These are phyloP conservation scores for Gymnoscopelus braueri DNA, from an alignment of 2,797 vertebrate genomes.

Conservation along the genomic window DNA sequence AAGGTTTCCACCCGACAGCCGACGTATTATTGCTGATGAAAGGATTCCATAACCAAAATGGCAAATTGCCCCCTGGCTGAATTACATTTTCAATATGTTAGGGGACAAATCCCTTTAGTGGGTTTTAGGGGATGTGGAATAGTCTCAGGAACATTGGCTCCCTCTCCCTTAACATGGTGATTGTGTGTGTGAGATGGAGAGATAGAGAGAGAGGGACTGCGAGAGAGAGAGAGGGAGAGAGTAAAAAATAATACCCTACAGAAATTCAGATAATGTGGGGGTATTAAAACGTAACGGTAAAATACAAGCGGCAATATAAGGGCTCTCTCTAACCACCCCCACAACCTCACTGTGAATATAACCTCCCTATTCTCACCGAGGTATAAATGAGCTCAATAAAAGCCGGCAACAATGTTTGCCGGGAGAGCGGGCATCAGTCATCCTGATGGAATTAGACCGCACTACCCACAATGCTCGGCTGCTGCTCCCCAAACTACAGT, in stretches of 20 bases:
- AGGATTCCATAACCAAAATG: slow-evolving; percentile 12
- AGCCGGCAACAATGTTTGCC: slow-evolving; percentile 30
- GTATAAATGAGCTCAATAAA: slow-evolving; percentile 73
- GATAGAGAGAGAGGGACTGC: not conserved
- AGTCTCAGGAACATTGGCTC: slow-evolving; percentile 38
- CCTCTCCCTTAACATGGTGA: slow-evolving; percentile 18
- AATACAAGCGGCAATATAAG: slow-evolving; percentile 61
- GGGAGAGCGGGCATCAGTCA: slow-evolving; percentile 66
- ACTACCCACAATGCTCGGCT: slow-evolving; percentile 61
- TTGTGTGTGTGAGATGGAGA: not conserved
- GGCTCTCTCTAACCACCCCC: slow-evolving; percentile 17
- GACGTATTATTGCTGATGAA: not conserved
- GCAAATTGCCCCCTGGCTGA: slow-evolving; percentile 30
- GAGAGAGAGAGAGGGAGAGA: not conserved
- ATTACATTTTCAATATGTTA: slow-evolving; percentile 42
- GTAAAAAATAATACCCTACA: slow-evolving; percentile 29
- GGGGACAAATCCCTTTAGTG: slow-evolving; percentile 28
- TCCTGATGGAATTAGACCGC: slow-evolving; percentile 73
- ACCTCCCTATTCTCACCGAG: slow-evolving; percentile 53
- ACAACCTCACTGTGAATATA: slow-evolving; percentile 41
- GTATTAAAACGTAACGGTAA: slow-evolving; percentile 63
- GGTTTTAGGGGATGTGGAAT: slow-evolving; percentile 25
- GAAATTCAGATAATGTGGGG: slow-evolving; percentile 47
- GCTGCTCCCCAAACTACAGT: slow-evolving; percentile 39
- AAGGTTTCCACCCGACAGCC: too few relatives aligned